Base-by-base conservation (phyloP, 2,888 invertebrate species). In the Synanthedon formicaeformis region DNA sequence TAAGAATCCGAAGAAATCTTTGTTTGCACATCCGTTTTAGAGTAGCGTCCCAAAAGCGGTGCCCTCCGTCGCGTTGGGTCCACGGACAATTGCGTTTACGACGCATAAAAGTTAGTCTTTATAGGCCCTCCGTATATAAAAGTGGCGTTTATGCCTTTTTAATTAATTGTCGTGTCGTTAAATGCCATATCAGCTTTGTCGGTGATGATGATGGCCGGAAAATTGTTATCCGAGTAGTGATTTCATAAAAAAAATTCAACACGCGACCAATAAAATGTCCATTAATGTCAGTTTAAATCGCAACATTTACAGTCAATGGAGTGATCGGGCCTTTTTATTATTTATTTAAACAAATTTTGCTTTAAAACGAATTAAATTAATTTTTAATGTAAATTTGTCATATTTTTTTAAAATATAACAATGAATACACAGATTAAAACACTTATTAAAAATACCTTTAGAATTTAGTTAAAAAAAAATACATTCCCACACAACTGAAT, bases 81-180 rank as follows among this genome's bases (percentile, higher is more conserved):
- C 72, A 70, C 78, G 81, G 81, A 85, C 88, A 88, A 87, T 87
- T 85, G 79, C 81, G 75, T 88, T 88, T 88, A 88, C 83, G 86
- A 82, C 82, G 73, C 82, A 87, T 88, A 88, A 88, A 88, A 88
- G 84, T 85, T 85, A 87, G 84, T 81, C 85, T 87, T 88, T 88
- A 88, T 87, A 84, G 86, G 73, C 81, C 71, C 73, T 77, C 69
- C 69, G 80, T 80, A 75, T 81, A 85, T 88, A 88, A 88, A 88
- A 86, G 81, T 82, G 81, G 80, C 81, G 80, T 87, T 87, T 86
- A 87, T 82, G 74, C 71, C 72, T 83, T 86, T 87, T 86, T 87
- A 86, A 87, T 87, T 86, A 87, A 87, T 87, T 87, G 85, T 82
- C 73, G 63, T 73, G 76, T 73, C 83, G 79, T 86, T 85, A 85